A percentile compares a stretch with the other conserved stretches of the same genome.
Evolutionary conservation across 2,888 invertebrate species (phyloP).

Genomic region (Calameuta filiformis): DNA sequence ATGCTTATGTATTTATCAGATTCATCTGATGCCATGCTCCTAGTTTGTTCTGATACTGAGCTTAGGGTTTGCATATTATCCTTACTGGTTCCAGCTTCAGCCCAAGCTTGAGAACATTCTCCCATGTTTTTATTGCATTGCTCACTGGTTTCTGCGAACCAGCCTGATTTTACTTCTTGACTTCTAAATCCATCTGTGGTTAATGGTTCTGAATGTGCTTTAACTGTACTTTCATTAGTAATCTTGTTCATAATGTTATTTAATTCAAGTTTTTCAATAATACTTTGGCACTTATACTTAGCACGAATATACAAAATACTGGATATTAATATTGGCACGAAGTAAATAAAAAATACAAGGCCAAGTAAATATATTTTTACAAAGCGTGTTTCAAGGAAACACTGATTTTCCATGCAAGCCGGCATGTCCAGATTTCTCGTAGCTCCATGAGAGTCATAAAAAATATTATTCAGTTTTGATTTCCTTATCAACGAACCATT

Average conservation of each 20-base stretch:
- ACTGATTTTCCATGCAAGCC: constrained; percentile 33
- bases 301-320: constrained; percentile 32
- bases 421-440: constrained; percentile 8
- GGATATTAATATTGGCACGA: constrained; percentile 45
- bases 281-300: constrained; percentile 25
- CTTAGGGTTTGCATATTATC: background rate
- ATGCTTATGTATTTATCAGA: constrained; percentile 9
- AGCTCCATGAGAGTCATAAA: constrained; percentile 6
- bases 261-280: constrained; percentile 30
- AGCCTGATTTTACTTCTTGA: constrained; percentile 3
- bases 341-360: constrained; percentile 49
- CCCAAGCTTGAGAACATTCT: background rate
- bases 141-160: constrained; percentile 2
- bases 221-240: background rate
- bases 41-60: background rate
- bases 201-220: too few relatives aligned
- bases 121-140: background rate
- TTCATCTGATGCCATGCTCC: background rate
- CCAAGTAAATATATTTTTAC: constrained; percentile 51
- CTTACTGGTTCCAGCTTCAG: background rate
- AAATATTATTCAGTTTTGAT: background rate
- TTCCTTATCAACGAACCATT: background rate
- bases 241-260: constrained; percentile 4
- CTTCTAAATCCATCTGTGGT: background rate
- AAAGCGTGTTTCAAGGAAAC: constrained; percentile 47